These are phyloP conservation scores for Coenonympha glycerion DNA, from an alignment of 2,888 invertebrate genomes.

Conservation along the genomic window DNA sequence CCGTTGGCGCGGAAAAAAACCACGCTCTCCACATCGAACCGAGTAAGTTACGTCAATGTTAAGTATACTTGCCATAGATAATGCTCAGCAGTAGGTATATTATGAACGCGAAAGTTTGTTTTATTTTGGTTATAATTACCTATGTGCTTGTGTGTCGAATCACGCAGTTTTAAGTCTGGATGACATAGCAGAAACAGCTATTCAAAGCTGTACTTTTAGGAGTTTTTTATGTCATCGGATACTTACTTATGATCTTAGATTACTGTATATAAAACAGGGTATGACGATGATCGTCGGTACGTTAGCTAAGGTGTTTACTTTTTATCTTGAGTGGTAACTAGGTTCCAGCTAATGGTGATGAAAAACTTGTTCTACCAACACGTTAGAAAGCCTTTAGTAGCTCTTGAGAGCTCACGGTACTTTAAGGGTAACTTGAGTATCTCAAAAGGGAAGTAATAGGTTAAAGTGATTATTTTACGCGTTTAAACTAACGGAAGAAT, in stretches of 20 bases:
- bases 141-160: too few species aligned
- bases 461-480: not conserved
- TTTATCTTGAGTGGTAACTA: not conserved
- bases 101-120: too few species aligned
- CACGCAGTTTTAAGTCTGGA: too few species aligned
- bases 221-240: not conserved
- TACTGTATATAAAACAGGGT: not conserved
- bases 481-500: too few species aligned
- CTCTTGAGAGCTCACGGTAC: not conserved
- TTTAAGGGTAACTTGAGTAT: conserved; percentile 1
- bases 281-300: not conserved
- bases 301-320: not conserved
- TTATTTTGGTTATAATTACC: too few species aligned
- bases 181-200: too few species aligned
- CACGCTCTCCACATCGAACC: conserved; percentile 38
- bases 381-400: conserved; percentile 11
- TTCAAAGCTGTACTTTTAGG: not conserved
- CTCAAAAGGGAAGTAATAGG: not conserved
- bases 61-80: not conserved
- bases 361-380: conserved; percentile 15
- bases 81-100: too few species aligned
- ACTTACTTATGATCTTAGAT: not conserved
- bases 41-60: conserved; percentile 47
- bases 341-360: conserved; percentile 5
- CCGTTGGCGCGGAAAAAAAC: conserved; percentile 63